These are phyloP conservation scores for Homalodisca vitripennis DNA, from an alignment of 1,140 invertebrate species.

Conservation along the genomic window DNA sequence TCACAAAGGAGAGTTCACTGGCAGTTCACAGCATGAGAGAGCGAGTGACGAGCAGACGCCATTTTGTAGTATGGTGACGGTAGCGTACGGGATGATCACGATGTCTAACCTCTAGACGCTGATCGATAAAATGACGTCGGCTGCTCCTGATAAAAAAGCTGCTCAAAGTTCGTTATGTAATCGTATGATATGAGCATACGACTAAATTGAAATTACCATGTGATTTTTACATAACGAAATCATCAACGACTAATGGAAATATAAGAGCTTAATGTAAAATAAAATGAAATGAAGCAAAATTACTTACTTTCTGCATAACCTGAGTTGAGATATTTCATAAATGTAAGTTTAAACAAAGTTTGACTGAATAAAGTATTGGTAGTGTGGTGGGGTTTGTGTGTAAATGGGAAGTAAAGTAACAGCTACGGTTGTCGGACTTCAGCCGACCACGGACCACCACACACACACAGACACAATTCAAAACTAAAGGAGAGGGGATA, in stretches of 20 bases:
- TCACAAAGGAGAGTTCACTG: neutral
- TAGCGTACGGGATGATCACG: neutral
- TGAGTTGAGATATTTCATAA: conserved; percentile 17
- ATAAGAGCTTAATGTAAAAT: no score
- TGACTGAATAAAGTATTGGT: neutral
- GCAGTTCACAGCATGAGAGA: neutral
- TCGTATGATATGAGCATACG: neutral
- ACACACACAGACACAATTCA: conserved; percentile 3
- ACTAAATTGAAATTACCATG: no score
- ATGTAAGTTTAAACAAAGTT: conserved; percentile 6
- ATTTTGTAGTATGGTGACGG: conserved; percentile 14
- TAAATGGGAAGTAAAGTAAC: neutral
- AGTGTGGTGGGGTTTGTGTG: conserved; percentile 4
- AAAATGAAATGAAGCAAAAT: neutral
- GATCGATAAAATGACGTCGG: conserved; percentile 19
- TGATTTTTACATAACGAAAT: no score
- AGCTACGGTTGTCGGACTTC: neutral
- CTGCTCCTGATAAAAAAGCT: conserved; percentile 3
- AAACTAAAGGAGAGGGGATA: neutral
- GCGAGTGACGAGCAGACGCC: conserved; percentile 12
- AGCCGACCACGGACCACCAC: conserved; percentile 8
- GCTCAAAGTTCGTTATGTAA: conserved; percentile 6
- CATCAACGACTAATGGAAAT: no score
- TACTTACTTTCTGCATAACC: conserved; percentile 19
- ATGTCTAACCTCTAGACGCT: conserved; percentile 17